Percentiles rank a stretch among this genome's conserved stretches.
Evolutionary conservation across 2,888 invertebrate species (phyloP).

Genomic region (Plemyria rubiginata): DNA sequence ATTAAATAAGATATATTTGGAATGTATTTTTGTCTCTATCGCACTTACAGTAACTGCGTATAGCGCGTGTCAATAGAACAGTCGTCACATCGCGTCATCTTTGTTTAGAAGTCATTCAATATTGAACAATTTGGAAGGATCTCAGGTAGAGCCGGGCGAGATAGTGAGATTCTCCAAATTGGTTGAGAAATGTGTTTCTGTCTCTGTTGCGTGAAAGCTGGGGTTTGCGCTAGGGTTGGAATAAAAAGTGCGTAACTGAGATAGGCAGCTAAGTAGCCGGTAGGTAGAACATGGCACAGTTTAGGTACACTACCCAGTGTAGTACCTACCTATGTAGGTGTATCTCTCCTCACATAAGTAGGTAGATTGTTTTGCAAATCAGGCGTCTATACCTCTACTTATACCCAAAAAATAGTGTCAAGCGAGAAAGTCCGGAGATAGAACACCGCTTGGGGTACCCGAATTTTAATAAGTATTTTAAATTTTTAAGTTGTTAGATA

Average conservation of each 20-base stretch:
- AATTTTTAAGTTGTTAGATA: too few species aligned
- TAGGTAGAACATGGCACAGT: neutral
- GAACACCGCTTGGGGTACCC: too few species aligned
- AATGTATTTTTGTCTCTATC: constrained; percentile 74
- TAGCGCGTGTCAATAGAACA: constrained; percentile 56
- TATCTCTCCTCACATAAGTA: too few species aligned
- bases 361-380: too few species aligned
- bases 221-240: constrained; percentile 48
- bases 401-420: too few species aligned
- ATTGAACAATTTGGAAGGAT: constrained; percentile 57
- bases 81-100: constrained; percentile 75
- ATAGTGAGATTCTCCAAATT: constrained; percentile 67
- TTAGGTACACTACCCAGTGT: too few species aligned
- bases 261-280: constrained; percentile 45
- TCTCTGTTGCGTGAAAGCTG: constrained; percentile 61
- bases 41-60: constrained; percentile 51
- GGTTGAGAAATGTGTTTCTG: constrained; percentile 72
- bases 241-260: constrained; percentile 51
- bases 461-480: too few species aligned
- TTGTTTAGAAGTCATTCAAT: constrained; percentile 75
- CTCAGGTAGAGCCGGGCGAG: constrained; percentile 53
- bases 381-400: too few species aligned
- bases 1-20: constrained; percentile 69
- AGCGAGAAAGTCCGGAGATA: too few species aligned
- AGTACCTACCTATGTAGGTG: neutral